phyloP scores from a whole-genome alignment of 2,888 invertebrate genomes.

The Chrysotoxum bicinctum region DNA sequence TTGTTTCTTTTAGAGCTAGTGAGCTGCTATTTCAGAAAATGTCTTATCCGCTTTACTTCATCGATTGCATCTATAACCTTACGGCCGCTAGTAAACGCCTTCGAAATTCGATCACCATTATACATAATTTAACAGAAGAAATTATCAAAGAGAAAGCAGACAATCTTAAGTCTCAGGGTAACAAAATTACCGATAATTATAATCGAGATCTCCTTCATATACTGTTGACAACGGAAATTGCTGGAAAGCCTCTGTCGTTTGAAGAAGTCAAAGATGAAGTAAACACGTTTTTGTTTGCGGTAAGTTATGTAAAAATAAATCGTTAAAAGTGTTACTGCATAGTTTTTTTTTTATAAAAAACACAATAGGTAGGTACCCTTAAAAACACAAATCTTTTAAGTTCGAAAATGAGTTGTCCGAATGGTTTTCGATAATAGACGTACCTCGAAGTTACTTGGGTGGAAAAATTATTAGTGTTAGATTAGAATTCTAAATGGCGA shows the following conservation, averaged over 20 bases:
- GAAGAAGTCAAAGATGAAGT: slow-evolving; percentile 85
- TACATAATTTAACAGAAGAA: slow-evolving; percentile 77
- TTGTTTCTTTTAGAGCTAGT: slow-evolving; percentile 73
- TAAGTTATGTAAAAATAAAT: slow-evolving; percentile 48
- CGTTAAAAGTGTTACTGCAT: no score
- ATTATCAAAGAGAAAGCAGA: slow-evolving; percentile 76
- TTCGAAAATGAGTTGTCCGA: no score
- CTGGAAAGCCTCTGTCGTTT: slow-evolving; percentile 83
- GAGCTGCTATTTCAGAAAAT: slow-evolving; percentile 78
- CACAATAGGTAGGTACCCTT: no score
- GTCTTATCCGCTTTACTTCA: slow-evolving; percentile 78
- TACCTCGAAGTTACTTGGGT: no score
- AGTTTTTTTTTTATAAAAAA: no score
- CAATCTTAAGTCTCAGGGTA: slow-evolving; percentile 23
- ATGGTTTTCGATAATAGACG: no score
- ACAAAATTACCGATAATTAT: slow-evolving; percentile 74
- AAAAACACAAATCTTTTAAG: no score
- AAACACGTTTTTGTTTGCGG: slow-evolving; percentile 81
- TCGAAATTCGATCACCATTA: slow-evolving; percentile 73
- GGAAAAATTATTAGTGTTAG: no score
- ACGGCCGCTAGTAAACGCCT: slow-evolving; percentile 75
- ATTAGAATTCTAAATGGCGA: no score
- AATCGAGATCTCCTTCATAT: slow-evolving; percentile 84
- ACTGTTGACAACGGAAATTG: slow-evolving; percentile 83
- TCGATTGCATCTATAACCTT: slow-evolving; percentile 77